These are phyloP conservation scores for Orthosia incerta DNA, from an alignment of 2,888 invertebrate species.

Conservation along the genomic window DNA sequence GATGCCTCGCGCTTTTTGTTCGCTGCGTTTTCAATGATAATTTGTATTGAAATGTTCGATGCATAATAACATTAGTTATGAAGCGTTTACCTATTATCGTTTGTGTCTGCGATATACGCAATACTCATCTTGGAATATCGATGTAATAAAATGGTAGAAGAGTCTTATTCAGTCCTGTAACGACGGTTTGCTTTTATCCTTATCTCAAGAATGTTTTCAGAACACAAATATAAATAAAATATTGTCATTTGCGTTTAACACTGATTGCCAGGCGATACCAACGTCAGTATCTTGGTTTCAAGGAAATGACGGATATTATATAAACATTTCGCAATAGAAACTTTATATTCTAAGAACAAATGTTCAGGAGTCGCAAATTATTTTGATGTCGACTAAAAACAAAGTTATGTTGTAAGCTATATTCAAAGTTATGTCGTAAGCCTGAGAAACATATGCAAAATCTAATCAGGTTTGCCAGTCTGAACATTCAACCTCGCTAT, in stretches of 20 bases:
- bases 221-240: conserved; percentile 46
- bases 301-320: background rate
- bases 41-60: conserved; percentile 83
- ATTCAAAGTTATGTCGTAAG: conserved; percentile 13
- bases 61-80: conserved; percentile 73
- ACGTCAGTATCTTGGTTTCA: conserved; percentile 3
- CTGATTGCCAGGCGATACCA: conserved; percentile 10
- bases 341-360: background rate
- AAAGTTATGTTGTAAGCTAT: background rate
- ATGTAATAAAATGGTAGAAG: conserved; percentile 79
- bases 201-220: conserved; percentile 73
- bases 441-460: conserved; percentile 48
- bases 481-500: conserved; percentile 43
- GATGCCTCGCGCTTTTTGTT: conserved; percentile 81
- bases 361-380: background rate
- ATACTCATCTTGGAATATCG: conserved; percentile 74
- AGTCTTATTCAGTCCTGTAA: conserved; percentile 79
- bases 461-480: conserved; percentile 39
- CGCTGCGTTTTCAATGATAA: conserved; percentile 74
- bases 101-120: conserved; percentile 66
- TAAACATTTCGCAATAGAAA: background rate
- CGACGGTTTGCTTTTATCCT: conserved; percentile 86
- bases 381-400: conserved; percentile 17
- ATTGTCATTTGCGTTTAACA: conserved; percentile 27
- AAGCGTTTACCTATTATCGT: conserved; percentile 70